A percentile compares a stretch with the other conserved stretches of the same genome.
phyloP scores from a whole-genome alignment of 2,888 invertebrate species.

The Lasioglossum malachurum region DNA sequence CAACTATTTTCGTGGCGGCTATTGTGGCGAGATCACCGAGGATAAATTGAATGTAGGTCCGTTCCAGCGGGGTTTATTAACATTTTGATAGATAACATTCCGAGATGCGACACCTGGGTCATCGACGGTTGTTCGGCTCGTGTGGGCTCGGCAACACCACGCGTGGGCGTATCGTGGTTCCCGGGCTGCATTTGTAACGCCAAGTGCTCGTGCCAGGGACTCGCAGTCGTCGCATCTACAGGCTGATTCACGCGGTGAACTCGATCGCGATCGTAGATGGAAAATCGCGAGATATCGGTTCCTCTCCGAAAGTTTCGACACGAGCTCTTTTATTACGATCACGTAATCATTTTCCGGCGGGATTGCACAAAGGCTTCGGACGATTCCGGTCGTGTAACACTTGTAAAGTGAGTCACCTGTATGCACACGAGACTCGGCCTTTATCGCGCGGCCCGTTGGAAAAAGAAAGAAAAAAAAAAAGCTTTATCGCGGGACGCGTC shows the following conservation, averaged over 20 bases:
- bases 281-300: neutral
- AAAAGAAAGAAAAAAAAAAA: neutral
- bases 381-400: neutral
- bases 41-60: neutral
- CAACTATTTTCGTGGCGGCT: neutral
- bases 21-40: neutral
- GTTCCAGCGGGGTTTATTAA: conserved; percentile 10
- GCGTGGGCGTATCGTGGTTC: conserved; percentile 69
- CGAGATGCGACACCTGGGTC: conserved; percentile 47
- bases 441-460: neutral
- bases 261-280: neutral
- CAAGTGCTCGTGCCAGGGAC: conserved; percentile 53
- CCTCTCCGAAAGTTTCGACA: neutral
- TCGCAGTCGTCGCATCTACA: conserved; percentile 39
- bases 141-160: conserved; percentile 61
- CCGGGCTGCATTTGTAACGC: conserved; percentile 65
- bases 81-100: conserved; percentile 50
- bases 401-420: conserved; percentile 30
- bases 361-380: neutral
- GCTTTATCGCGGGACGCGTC: neutral
- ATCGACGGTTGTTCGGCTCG: conserved; percentile 44
- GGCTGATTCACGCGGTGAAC: neutral
- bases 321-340: neutral
- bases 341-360: neutral
- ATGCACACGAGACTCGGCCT: neutral